Evolutionary conservation across 2,888 invertebrate genomes (phyloP).

Genomic region (Lysandra coridon): DNA sequence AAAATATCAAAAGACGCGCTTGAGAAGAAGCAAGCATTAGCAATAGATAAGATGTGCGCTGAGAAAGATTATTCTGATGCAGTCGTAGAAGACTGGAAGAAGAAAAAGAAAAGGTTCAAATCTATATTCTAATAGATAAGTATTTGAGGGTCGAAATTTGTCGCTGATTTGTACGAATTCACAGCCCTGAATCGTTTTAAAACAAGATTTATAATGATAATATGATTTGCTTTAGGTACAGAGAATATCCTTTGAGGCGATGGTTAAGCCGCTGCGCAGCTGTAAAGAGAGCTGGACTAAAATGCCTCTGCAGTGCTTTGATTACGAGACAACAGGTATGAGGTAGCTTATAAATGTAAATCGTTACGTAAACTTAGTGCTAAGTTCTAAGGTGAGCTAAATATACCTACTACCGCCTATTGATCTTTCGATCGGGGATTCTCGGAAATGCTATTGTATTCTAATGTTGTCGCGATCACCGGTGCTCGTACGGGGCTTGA

Average conservation of each 20-base stretch:
- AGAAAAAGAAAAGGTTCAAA: slow-evolving; percentile 44
- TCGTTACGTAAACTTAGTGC: too few relatives aligned
- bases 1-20: slow-evolving; percentile 57
- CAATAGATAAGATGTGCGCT: slow-evolving; percentile 56
- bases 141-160: neutral
- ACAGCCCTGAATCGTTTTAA: neutral
- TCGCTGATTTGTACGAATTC: neutral
- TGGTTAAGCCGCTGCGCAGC: slow-evolving; percentile 63
- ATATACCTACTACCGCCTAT: neutral
- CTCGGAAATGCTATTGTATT: too few relatives aligned
- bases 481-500: too few relatives aligned
- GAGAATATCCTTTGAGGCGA: slow-evolving; percentile 53
- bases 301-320: slow-evolving; percentile 57
- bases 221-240: slow-evolving; percentile 37
- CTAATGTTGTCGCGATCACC: too few relatives aligned
- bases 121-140: neutral
- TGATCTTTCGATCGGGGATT: too few relatives aligned
- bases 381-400: too few relatives aligned
- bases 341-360: too few relatives aligned
- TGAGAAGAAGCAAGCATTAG: slow-evolving; percentile 57
- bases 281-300: slow-evolving; percentile 61
- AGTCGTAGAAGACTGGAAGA: slow-evolving; percentile 49
- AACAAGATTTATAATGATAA: neutral
- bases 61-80: slow-evolving; percentile 39
- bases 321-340: slow-evolving; percentile 61